Conservation (phyloP, 2,797 vertebrate genomes). For the Tarsius wallacei region DNA sequence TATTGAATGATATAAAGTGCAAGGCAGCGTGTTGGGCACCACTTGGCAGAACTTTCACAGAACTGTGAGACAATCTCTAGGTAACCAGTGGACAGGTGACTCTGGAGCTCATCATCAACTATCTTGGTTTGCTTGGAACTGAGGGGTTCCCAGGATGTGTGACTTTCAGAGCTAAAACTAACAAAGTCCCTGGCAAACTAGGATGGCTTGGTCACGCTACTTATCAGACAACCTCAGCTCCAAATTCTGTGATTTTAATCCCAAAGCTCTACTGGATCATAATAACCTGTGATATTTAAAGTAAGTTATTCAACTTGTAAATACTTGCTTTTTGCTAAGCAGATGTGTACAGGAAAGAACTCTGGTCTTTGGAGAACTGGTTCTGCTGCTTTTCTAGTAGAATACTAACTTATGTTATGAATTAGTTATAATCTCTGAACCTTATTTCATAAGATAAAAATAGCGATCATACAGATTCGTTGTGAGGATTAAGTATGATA, state of each 20-base stretch:
- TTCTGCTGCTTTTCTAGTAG: neutral
- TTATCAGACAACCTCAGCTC: neutral
- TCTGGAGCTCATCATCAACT: neutral
- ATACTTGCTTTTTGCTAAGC: slow-evolving; percentile 28
- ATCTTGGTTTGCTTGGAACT: neutral
- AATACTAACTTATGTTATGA: neutral
- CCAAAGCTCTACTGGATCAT: neutral
- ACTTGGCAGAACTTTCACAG: neutral
- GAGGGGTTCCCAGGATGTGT: neutral
- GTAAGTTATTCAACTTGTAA: neutral
- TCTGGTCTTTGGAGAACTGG: slow-evolving; percentile 24
- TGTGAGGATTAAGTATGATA: slow-evolving; percentile 53
- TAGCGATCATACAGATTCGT: neutral
- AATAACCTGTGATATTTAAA: neutral
- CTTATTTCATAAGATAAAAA: slow-evolving; percentile 40
- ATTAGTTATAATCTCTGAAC: slow-evolving; percentile 2
- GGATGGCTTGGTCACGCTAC: neutral
- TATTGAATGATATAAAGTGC: neutral
- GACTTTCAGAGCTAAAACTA: neutral
- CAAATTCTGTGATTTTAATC: slow-evolving; percentile 26
- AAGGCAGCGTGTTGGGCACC: neutral
- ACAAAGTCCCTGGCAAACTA: neutral
- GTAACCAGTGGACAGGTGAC: neutral
- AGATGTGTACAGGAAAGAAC: neutral
- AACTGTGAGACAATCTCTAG: neutral